Percentiles rank a stretch among this genome's conserved stretches.
phyloP scores from a whole-genome alignment of 1,140 invertebrate genomes.

The Pseudomyrmex pallidus region DNA sequence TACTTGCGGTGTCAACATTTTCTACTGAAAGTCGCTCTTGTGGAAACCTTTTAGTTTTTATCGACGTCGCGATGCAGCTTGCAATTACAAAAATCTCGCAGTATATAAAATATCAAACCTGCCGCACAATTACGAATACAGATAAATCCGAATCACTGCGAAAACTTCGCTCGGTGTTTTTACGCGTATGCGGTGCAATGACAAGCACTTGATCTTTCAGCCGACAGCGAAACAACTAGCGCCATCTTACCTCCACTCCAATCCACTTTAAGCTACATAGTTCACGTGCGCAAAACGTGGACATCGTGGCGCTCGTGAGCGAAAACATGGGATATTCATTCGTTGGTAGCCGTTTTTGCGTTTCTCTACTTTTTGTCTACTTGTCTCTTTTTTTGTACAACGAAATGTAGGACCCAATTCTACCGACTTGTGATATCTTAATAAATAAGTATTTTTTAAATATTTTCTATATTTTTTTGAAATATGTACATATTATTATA shows the following conservation, averaged over 20 bases:
- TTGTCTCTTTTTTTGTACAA: no score
- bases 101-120: no score
- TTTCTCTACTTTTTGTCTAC: no score
- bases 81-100: background rate
- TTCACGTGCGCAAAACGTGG: background rate
- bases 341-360: no score
- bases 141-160: background rate
- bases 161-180: slow-evolving; percentile 9
- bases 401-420: no score
- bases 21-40: slow-evolving; percentile 20
- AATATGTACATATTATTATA: no score
- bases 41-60: slow-evolving; percentile 21
- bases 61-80: background rate
- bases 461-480: no score
- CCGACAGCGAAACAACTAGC: background rate
- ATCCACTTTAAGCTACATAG: background rate
- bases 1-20: slow-evolving; percentile 66
- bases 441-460: no score
- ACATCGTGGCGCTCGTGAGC: background rate
- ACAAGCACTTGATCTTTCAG: background rate
- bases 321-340: background rate
- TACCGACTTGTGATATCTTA: no score
- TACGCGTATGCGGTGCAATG: background rate
- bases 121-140: background rate
- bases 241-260: background rate